Conservation (phyloP, 2,797 vertebrate species). For the Picus viridis region DNA sequence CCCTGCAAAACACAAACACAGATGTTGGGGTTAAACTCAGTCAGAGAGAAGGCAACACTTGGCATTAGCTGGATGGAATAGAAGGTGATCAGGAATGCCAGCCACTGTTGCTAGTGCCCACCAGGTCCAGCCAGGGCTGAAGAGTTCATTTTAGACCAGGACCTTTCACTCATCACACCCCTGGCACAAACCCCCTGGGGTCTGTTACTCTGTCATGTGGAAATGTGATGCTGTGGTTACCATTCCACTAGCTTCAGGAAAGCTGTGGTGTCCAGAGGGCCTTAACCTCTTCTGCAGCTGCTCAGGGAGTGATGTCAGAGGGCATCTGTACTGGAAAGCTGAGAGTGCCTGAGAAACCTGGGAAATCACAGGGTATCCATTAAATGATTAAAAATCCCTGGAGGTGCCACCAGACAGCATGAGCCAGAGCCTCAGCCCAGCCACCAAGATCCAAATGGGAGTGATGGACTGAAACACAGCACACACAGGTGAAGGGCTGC, state of each 20-base stretch:
- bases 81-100: rapidly evolving
- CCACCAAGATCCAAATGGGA: not conserved
- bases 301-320: not conserved
- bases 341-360: not conserved
- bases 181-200: rapidly evolving
- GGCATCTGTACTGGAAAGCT: not conserved
- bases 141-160: not conserved
- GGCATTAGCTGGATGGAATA: not conserved
- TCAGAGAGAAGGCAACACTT: not conserved
- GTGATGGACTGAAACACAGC: not conserved
- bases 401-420: not conserved
- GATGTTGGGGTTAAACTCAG: not conserved
- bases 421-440: not conserved
- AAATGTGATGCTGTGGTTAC: rapidly evolving
- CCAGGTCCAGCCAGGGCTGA: rapidly evolving
- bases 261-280: not conserved
- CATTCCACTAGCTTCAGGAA: rapidly evolving
- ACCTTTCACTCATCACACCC: not conserved
- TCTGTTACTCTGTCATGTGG: rapidly evolving
- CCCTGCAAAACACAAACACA: not conserved
- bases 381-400: not conserved
- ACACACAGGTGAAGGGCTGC: not conserved
- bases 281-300: not conserved
- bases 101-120: rapidly evolving
- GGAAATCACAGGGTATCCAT: not conserved